Base-by-base conservation (phyloP, 2,797 vertebrate genomes). In the Remorina albescens region DNA sequence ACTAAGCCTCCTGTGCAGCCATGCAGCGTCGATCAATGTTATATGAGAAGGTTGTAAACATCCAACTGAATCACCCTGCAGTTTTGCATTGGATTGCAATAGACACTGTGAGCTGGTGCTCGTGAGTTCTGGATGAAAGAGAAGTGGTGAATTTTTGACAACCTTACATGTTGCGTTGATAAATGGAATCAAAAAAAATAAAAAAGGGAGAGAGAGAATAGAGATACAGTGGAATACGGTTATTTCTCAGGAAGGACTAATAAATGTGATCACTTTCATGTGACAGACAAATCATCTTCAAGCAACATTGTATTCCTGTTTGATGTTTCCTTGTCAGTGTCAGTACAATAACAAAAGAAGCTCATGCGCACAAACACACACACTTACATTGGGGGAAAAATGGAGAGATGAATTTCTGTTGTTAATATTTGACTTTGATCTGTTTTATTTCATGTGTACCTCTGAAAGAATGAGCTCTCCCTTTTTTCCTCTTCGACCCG, bases 1-100 rank as follows among this genome's bases (percentile, higher is more conserved):
- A 70, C 85, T 91, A 85, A 93, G 87, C 91, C 88, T 84, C 70
- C 82, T 82, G 88, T 87, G 88, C 86, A 84, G 76, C 70, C 84
- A 88, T 65, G 78, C 90, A 76, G 85, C 30, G 71, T 63, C 74
- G 75, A 94, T 93, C 92, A 89, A 94, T 93, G 88, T 83, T 86
- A 85, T 91, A 92, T 89, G 88, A 93, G 89, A 89, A 83, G 86
- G 78, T 84, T 89, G 88, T 90, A 87, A 91, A 91, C 91, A 92
- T 86, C 77, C 78, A 70, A 79, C 76, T 60, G 62, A 89, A 79
- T 85, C 78, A 81, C 59, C 71, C 78, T 25, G 66, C 77, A 75
- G 75, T 63, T 85, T 82, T 86, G 64, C 74, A 80, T 74, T 30
- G 71, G 83, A 84, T 81, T 71, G 85, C 71, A 83, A 69, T 65